Base-by-base conservation (phyloP, 2,888 invertebrate genomes). In the Camptogramma bilineatum region DNA sequence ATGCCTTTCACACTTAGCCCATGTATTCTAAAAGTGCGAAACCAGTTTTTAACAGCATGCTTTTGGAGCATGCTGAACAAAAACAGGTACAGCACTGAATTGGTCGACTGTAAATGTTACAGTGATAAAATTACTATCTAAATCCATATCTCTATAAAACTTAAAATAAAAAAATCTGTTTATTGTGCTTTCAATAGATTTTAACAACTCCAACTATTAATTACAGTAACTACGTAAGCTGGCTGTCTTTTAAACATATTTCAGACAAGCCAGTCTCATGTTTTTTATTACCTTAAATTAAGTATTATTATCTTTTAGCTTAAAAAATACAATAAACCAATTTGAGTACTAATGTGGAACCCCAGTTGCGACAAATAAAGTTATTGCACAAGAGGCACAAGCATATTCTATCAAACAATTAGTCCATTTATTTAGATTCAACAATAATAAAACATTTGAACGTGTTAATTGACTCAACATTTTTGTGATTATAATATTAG, bases 401-500 rank as follows among this genome's bases (percentile, higher is more conserved):
- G 83, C 85, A 82, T 83, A 81, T 78, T 78, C 73, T 77, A 78
- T 76, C 72, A 82, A 82, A 82, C 75, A 80, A 78, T 71, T 81
- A 76, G 74, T 79, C 74, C 73, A 73, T 75, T 76, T 80, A 84
- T 75, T 75, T 81, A 82, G 72, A 80, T 74, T 75, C 73, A 76
- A 77, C 74, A 73, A 80, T 79, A 80, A 82, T 77, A 86, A 84
- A 87, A 84, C 73, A 75, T 85, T 88, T 87, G 83, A 86, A 87
- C 80, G 81, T 84, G 57, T 74, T 90, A 91, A 91, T 90, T 91
- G 91, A 91, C 91, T 80, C 75, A 78, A 78, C 79, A 72, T 77
- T 80, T 76, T 75, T 71, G 66, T 72, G 71, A 74, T 72, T 70
- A 74, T 74, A 62, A 63, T 68, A 67, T 76, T 74, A 76, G 74